Percentiles rank a stretch among this genome's conserved stretches.
These are phyloP conservation scores for Petrocephalus zakoni DNA, from an alignment of 2,113 vertebrate species.

Conservation along the genomic window DNA sequence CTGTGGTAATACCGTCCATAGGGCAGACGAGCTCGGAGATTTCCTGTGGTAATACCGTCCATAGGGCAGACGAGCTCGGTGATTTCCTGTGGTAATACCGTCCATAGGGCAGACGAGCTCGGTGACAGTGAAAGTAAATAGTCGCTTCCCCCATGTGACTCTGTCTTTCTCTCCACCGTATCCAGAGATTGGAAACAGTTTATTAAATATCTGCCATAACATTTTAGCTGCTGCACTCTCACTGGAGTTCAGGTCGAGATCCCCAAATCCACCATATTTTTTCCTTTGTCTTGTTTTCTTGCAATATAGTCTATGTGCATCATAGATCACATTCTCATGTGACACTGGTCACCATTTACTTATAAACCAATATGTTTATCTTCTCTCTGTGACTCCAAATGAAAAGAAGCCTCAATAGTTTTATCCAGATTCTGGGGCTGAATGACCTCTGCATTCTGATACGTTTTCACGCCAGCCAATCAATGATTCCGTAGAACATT, in stretches of 20 bases:
- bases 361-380: neutral
- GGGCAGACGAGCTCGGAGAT: neutral
- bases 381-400: neutral
- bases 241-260: neutral
- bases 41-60: constrained; percentile 1
- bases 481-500: neutral
- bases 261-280: neutral
- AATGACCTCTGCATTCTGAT: neutral
- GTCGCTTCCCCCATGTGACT: neutral
- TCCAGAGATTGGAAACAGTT: constrained; percentile 2
- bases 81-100: neutral
- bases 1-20: neutral
- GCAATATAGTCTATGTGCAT: neutral
- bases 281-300: neutral
- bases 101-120: neutral
- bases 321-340: neutral
- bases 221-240: neutral
- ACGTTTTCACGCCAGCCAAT: neutral
- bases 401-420: neutral
- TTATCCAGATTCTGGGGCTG: neutral
- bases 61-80: neutral
- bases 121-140: neutral
- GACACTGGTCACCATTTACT: neutral
- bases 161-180: neutral
- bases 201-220: neutral